phyloP scores from a whole-genome alignment of 2,113 vertebrate genomes.

The Myodes glareolus region DNA sequence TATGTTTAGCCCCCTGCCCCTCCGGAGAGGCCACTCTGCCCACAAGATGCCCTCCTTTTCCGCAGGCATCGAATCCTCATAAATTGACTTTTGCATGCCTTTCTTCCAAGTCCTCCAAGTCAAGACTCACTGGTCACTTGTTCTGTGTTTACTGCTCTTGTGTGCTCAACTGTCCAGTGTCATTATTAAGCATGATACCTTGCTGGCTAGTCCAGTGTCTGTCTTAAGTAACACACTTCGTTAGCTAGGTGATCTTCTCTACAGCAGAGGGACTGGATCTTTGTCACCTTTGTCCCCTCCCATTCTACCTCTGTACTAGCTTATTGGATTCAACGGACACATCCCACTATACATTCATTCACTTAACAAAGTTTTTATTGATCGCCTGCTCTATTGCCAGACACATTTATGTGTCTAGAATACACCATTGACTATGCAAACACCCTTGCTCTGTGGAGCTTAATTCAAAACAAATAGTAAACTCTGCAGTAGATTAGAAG shows the following conservation, averaged over 20 bases:
- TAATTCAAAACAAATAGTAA: background rate
- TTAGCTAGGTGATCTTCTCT: background rate
- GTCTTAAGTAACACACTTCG: background rate
- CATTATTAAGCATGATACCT: background rate
- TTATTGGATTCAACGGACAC: background rate
- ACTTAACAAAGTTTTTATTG: background rate
- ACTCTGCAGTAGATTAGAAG: background rate
- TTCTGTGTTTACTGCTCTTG: background rate
- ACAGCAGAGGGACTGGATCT: background rate
- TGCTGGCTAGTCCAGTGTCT: too few species aligned
- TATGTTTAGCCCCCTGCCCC: background rate
- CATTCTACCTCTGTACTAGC: background rate
- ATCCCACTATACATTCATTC: background rate
- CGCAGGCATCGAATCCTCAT: fast-evolving
- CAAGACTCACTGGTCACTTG: background rate
- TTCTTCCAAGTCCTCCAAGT: background rate
- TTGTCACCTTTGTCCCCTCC: background rate
- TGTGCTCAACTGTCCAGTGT: background rate
- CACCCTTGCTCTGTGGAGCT: background rate
- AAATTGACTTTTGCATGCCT: background rate
- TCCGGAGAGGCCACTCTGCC: background rate
- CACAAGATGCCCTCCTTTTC: fast-evolving
- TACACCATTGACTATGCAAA: background rate
- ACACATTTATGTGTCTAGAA: background rate
- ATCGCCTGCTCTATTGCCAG: background rate